These are phyloP conservation scores for Hymenochirus boettgeri DNA, from an alignment of 2,113 vertebrate genomes.

Conservation along the genomic window DNA sequence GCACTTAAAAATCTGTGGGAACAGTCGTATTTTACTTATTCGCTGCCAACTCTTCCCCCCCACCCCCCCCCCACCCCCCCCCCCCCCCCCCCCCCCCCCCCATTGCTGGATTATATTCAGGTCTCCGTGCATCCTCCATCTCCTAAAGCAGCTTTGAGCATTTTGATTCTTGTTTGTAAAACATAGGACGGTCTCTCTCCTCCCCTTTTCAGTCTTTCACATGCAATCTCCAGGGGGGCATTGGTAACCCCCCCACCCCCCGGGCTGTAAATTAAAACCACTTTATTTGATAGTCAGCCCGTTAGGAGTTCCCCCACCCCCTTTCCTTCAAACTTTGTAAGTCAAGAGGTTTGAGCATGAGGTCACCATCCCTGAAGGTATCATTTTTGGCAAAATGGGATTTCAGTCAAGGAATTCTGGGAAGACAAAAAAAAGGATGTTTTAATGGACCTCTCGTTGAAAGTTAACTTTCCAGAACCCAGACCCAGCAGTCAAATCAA, in stretches of 20 bases:
- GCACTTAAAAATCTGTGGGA: not conserved
- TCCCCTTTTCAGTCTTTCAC: not conserved
- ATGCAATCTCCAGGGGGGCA: slow-evolving; percentile 9
- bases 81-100: no score
- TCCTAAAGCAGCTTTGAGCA: not conserved
- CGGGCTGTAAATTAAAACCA: slow-evolving; percentile 35
- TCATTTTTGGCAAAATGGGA: slow-evolving; percentile 27
- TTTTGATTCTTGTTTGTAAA: not conserved
- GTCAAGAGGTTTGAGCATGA: slow-evolving; percentile 37
- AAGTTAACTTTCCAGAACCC: no score
- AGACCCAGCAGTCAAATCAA: no score
- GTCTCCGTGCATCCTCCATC: no score
- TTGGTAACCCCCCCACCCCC: slow-evolving; percentile 13
- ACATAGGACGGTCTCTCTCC: not conserved
- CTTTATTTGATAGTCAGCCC: slow-evolving; percentile 42
- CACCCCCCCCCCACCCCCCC: no score
- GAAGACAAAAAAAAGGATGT: slow-evolving; percentile 1
- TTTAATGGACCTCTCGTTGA: slow-evolving; percentile 28
- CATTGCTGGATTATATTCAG: no score
- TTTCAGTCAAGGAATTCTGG: slow-evolving; percentile 27
- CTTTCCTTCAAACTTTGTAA: slow-evolving; percentile 39
- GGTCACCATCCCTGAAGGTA: slow-evolving; percentile 38
- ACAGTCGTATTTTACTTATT: not conserved
- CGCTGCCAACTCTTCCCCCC: no score
- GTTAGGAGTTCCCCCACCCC: slow-evolving; percentile 37